These are phyloP conservation scores for Cydia pomonella DNA, from an alignment of 1,140 invertebrate species.

Conservation along the genomic window DNA sequence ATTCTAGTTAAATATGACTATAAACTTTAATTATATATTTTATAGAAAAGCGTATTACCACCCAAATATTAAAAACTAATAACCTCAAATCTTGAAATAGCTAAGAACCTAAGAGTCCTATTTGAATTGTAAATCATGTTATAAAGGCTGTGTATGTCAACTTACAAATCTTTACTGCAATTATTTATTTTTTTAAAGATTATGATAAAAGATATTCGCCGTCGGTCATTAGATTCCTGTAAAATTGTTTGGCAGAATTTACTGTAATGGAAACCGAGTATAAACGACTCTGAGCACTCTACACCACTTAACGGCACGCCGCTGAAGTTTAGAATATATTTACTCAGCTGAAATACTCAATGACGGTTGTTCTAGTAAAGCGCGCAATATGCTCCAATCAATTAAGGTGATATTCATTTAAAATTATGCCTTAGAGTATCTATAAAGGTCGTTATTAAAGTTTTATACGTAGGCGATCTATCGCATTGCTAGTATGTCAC, in stretches of 20 bases:
- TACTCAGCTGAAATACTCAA: conserved; percentile 21
- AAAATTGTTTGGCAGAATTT: conserved; percentile 9
- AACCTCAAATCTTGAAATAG: too few species aligned
- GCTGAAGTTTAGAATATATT: conserved; percentile 21
- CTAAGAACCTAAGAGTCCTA: too few species aligned
- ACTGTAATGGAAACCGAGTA: conserved; percentile 15
- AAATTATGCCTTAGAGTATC: background rate
- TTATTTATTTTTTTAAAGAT: background rate
- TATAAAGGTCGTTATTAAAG: background rate
- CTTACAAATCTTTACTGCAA: background rate
- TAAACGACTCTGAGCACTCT: conserved; percentile 22
- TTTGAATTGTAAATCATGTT: too few species aligned
- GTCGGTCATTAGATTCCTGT: background rate
- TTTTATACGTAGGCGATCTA: background rate
- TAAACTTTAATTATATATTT: too few species aligned
- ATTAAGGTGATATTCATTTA: background rate
- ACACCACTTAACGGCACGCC: conserved; percentile 16
- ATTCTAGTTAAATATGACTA: too few species aligned
- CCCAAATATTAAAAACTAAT: too few species aligned
- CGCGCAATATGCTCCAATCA: background rate
- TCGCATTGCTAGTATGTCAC: background rate
- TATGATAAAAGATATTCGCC: background rate
- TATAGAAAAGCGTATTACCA: too few species aligned
- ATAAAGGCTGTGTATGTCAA: too few species aligned
- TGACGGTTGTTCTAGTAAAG: conserved; percentile 19